Conservation (phyloP, 2,113 vertebrate species). For the Protobothrops mucrosquamatus region DNA sequence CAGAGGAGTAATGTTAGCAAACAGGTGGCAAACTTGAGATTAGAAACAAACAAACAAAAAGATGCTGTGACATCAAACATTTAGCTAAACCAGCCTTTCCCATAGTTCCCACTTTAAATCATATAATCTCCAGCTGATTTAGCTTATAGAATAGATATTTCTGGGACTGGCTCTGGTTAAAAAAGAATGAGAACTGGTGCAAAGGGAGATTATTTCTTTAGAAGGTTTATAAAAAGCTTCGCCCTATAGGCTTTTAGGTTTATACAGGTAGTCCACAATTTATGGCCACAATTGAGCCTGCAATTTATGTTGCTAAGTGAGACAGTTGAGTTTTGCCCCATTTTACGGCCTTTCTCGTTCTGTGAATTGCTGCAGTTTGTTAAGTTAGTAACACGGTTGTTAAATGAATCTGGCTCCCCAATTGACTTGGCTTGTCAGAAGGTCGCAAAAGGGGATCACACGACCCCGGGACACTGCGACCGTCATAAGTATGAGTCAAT, state of each 20-base stretch:
- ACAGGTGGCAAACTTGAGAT: background rate
- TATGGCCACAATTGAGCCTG: no score
- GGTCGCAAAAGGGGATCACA: background rate
- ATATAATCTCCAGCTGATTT: background rate
- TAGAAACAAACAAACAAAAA: background rate
- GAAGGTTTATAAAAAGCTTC: background rate
- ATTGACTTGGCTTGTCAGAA: background rate
- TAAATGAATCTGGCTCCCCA: background rate
- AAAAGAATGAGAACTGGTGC: background rate
- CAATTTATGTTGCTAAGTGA: background rate
- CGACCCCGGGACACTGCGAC: no score
- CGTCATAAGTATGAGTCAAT: no score
- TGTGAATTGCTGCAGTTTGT: background rate
- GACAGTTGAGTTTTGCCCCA: background rate
- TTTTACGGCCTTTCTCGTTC: background rate
- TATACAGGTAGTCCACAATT: background rate
- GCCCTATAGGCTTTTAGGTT: background rate
- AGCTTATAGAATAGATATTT: background rate
- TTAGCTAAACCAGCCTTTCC: background rate
- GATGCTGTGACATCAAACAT: background rate
- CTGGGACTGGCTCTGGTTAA: background rate
- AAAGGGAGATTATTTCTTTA: background rate
- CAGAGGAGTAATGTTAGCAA: background rate
- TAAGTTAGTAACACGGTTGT: background rate
- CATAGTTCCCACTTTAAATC: background rate